Percentiles rank a stretch among this genome's conserved stretches.
Conservation (phyloP, 2,797 vertebrate species). For the Chelmon rostratus region DNA sequence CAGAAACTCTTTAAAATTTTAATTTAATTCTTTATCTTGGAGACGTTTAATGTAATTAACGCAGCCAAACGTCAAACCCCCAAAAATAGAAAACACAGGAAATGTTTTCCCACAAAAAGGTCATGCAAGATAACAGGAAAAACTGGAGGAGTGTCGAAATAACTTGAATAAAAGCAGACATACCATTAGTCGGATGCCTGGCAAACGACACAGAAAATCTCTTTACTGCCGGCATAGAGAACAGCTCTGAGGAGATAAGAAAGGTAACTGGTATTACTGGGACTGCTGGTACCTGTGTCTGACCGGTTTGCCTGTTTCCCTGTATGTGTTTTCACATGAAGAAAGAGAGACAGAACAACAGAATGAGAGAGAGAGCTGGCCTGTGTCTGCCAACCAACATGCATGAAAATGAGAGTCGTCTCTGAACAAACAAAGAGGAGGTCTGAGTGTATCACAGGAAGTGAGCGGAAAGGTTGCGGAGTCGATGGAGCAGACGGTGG, state of each 20-base stretch:
- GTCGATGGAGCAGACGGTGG: conserved; percentile 22
- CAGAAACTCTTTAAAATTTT: conserved; percentile 35
- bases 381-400: conserved; percentile 38
- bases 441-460: background rate
- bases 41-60: conserved; percentile 64
- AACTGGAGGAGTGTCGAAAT: conserved; percentile 82
- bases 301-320: conserved; percentile 35
- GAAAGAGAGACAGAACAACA: conserved; percentile 5
- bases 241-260: conserved; percentile 99
- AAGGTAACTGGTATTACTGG: conserved; percentile 90
- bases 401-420: conserved; percentile 30
- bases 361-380: conserved; percentile 36
- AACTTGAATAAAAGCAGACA: conserved; percentile 93
- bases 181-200: conserved; percentile 99
- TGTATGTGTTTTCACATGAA: conserved; percentile 29
- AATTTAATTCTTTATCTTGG: conserved; percentile 13
- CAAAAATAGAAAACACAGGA: conserved; percentile 66
- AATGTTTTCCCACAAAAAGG: conserved; percentile 76
- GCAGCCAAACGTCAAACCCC: conserved; percentile 57
- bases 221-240: conserved; percentile 99
- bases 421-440: conserved; percentile 33
- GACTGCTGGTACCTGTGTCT: conserved; percentile 54
- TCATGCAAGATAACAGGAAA: conserved; percentile 84
- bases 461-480: conserved; percentile 20
- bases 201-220: conserved; percentile 99